Base-by-base conservation (phyloP, 2,113 vertebrate genomes). In the Neogobius melanostomus region DNA sequence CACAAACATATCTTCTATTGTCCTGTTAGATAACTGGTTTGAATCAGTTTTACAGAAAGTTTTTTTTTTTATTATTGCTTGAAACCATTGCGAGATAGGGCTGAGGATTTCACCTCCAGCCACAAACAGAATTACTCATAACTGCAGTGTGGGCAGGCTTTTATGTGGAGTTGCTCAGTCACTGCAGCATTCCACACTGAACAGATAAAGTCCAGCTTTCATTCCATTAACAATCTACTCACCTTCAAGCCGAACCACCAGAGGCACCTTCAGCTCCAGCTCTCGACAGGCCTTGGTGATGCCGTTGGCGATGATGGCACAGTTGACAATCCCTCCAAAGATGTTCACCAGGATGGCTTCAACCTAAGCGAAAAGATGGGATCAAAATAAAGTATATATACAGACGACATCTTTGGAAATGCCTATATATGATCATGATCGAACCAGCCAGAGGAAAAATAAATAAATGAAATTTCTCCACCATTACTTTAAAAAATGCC, bases 261-360 rank as follows among this genome's bases (percentile, higher is more conserved):
- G 90, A 0, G 98, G 98, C 0, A 99, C 96, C 79, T 95, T 98
- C 11, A 99, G 93, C 89, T 95, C 93, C 10, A 99, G 93, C 75
- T 99, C 98, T 65, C 91, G 90, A 84, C 97, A 98, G 21, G 97
- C 98, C 87, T 96, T 98, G 82, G 96, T 99, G 79, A 99, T 99
- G 0, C 98, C 98, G 0, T 97, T 99, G 87, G 98, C 98, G 65
- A 99, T 95, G 78, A 98, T 97, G 84, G 96, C 97, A 80, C 98
- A 99, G 90, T 99, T 99, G 76, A 99, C 98, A 0, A 99, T 99
- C 21, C 98, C 98, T 8, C 97, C 98, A 62, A 99, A 99, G 66
- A 99, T 99, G 88, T 99, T 99, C 4, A 99, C 95, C 11, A 99
- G 91, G 81, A 99, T 98, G 72, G 96, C 98, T 91, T 98, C 95